phyloP scores from a whole-genome alignment of 2,888 invertebrate genomes.

The Aleiodes testaceus region DNA sequence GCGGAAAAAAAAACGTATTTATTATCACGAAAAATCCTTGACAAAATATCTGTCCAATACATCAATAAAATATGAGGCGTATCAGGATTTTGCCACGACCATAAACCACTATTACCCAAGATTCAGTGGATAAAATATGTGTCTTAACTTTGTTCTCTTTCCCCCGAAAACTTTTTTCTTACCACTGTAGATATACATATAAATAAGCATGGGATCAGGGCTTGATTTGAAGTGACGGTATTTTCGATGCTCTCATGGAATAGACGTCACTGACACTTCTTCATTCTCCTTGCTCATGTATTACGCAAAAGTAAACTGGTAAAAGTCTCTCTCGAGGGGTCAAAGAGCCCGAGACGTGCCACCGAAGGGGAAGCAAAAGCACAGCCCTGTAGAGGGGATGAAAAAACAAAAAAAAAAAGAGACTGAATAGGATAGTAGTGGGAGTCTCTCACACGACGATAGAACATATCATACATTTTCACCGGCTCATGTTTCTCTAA shows the following conservation, averaged over 20 bases:
- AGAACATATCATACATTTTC: constrained; percentile 45
- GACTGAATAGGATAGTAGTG: constrained; percentile 8
- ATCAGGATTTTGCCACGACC: not conserved
- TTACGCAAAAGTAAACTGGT: constrained; percentile 23
- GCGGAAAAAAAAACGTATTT: no score
- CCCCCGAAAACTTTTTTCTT: not conserved
- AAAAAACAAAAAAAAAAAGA: not conserved
- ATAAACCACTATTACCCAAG: constrained; percentile 14
- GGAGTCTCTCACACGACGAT: constrained; percentile 29
- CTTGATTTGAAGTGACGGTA: constrained; percentile 27
- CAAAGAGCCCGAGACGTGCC: constrained; percentile 11
- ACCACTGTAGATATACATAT: constrained; percentile 6
- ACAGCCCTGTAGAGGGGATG: not conserved
- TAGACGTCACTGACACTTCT: constrained; percentile 25
- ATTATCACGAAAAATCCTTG: no score
- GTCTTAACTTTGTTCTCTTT: not conserved
- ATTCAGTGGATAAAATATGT: not conserved
- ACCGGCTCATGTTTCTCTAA: constrained; percentile 47
- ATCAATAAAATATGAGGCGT: constrained; percentile 6
- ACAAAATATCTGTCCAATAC: no score
- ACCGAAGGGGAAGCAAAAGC: not conserved
- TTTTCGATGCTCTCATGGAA: not conserved
- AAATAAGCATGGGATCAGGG: constrained; percentile 18
- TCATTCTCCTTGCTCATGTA: constrained; percentile 30
- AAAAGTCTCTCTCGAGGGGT: constrained; percentile 15